phyloP scores from a whole-genome alignment of 2,797 vertebrate genomes.

The Poecile montanus region DNA sequence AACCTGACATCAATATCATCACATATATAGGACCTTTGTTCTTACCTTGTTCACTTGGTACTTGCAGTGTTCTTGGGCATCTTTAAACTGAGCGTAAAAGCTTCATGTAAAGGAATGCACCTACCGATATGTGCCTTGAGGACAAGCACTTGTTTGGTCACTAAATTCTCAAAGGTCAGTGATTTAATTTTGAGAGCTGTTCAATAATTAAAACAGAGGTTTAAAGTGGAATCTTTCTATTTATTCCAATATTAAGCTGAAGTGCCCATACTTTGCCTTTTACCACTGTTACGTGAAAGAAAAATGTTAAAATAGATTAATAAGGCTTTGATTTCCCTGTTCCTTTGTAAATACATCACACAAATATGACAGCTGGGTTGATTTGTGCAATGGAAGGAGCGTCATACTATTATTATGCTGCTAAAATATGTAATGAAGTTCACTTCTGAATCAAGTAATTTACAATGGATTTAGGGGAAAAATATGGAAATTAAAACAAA shows the following conservation, averaged over 20 bases:
- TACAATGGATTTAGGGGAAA: neutral
- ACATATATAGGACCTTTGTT: neutral
- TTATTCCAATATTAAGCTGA: constrained; percentile 29
- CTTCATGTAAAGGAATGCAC: neutral
- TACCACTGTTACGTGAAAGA: neutral
- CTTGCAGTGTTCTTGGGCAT: neutral
- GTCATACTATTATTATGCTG: neutral
- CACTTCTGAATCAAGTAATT: neutral
- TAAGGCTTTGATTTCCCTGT: neutral
- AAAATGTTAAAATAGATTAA: neutral
- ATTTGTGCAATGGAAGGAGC: neutral
- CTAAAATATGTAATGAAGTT: neutral
- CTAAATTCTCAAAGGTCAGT: constrained; percentile 60
- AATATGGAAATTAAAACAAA: neutral
- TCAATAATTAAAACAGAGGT: constrained; percentile 67
- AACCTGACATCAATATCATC: neutral
- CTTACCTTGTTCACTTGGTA: constrained; percentile 55
- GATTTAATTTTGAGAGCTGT: constrained; percentile 44
- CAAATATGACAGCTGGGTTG: neutral
- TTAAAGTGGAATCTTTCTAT: constrained; percentile 27
- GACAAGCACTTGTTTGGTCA: constrained; percentile 47
- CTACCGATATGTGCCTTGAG: neutral
- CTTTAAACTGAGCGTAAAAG: neutral
- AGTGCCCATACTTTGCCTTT: constrained; percentile 25
- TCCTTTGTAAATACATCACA: neutral